Conservation (phyloP, 2,797 vertebrate genomes). For the Amphiprion clarkii region DNA sequence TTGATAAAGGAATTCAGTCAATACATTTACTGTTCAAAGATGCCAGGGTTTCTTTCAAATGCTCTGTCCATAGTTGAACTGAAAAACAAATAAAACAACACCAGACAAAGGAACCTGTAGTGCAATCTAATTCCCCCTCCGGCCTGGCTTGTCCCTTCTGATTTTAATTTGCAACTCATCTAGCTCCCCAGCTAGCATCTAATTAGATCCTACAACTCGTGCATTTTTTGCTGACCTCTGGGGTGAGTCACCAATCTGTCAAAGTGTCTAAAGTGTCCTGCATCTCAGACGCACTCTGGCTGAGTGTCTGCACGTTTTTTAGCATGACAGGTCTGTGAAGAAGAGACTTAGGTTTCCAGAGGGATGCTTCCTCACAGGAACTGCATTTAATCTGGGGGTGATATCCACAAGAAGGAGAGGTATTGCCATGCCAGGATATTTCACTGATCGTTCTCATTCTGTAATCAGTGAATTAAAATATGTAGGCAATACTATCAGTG, state of each 20-base stretch:
- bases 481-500: too few species aligned
- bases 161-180: slow-evolving; percentile 47
- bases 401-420: neutral
- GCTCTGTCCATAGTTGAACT: too few species aligned
- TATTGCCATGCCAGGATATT: too few species aligned
- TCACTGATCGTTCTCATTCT: neutral
- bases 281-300: neutral
- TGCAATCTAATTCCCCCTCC: neutral
- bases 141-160: slow-evolving; percentile 3
- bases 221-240: slow-evolving; percentile 88
- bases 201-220: slow-evolving; percentile 90
- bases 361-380: too few species aligned
- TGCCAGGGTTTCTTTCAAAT: too few species aligned
- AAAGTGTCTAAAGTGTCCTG: slow-evolving; percentile 35
- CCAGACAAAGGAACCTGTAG: neutral
- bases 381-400: neutral
- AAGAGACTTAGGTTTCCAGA: neutral
- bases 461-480: neutral
- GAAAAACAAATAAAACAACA: too few species aligned
- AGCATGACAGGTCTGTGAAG: slow-evolving; percentile 1
- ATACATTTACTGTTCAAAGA: too few species aligned
- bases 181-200: slow-evolving; percentile 67
- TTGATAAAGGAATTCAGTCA: neutral
- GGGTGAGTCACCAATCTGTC: slow-evolving; percentile 86
- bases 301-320: neutral